Evolutionary conservation across 2,113 vertebrate genomes (phyloP), one percentile per base, ranked within the genome.

Genomic region (Rattus norvegicus): DNA sequence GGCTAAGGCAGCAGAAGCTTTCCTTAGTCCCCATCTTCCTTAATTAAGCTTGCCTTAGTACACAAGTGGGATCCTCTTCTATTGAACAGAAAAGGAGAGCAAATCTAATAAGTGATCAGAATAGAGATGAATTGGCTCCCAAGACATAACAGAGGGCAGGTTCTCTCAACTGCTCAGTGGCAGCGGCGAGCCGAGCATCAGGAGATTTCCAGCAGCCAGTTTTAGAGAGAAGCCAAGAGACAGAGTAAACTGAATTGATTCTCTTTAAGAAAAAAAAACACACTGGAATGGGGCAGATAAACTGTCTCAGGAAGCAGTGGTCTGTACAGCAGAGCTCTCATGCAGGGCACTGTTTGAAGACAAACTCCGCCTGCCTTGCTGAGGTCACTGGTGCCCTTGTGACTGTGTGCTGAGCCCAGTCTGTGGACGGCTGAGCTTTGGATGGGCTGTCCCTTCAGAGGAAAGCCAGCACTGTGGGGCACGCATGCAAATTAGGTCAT

Each of bases 21-120:
- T 90, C 73, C n/a, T 80, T 92, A 88, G 72, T 79, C 83, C 85
- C 93, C 36, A 52, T 94, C 88, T 95, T 96, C 94, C 84, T 94
- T 92, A 96, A 97, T 96, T 95, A 96, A 97, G 76, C 65, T 92
- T 90, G 72, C 84, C 47, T 95, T 52, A 90, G 49, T 61, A 84
- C 47, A 89, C 89, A 95, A 96, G 92, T 95, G 93, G 95, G 69
- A 90, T 87, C 63, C 1, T 17, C 83, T 92, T 96, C 96, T 96
- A 91, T 93, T 95, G 91, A 94, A 95, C 91, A 93, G 90, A 96
- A 85, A 85, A 93, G 79, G 65, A 89, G 85, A 94, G 88, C 95
- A 88, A 80, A 89, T 87, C 72, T 94, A 83, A 96, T 79, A 92
- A 94, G 83, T 87, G 88, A 96, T 59, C 91, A 96, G 94, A 95